Conservation (phyloP, 2,888 invertebrate genomes). For the Ceraclea dissimilis region DNA sequence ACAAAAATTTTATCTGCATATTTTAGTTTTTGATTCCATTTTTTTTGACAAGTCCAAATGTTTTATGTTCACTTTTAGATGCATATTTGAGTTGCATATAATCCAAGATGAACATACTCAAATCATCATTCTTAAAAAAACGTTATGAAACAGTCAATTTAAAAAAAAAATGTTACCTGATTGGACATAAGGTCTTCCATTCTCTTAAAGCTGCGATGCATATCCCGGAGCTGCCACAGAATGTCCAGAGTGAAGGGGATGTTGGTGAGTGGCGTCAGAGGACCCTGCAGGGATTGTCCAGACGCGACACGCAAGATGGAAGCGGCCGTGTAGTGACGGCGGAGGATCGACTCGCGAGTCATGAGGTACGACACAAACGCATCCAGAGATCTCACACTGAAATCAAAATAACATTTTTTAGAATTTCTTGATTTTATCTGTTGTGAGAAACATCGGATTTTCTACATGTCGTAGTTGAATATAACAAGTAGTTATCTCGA, state of each 20-base stretch:
- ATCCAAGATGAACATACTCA: too few species aligned
- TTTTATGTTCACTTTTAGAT: too few species aligned
- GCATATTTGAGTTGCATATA: too few species aligned
- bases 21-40: too few species aligned
- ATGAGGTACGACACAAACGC: constrained; percentile 84
- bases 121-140: too few species aligned
- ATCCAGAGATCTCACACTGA: constrained; percentile 75
- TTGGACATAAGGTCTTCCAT: constrained; percentile 39
- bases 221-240: constrained; percentile 68
- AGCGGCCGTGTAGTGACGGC: constrained; percentile 70
- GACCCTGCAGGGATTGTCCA: constrained; percentile 54
- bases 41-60: too few species aligned
- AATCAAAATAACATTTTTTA: constrained; percentile 25
- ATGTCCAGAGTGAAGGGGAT: constrained; percentile 77
- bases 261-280: constrained; percentile 67
- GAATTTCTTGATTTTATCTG: not conserved
- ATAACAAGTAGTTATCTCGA: too few species aligned
- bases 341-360: constrained; percentile 72
- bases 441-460: too few species aligned
- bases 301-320: constrained; percentile 64
- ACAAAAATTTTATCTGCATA: too few species aligned
- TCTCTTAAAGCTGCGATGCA: constrained; percentile 67
- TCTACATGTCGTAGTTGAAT: too few species aligned
- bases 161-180: constrained; percentile 13
- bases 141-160: too few species aligned